These are phyloP conservation scores for Zaprionus obscuricornis DNA, from an alignment of 2,888 invertebrate genomes.

Conservation along the genomic window DNA sequence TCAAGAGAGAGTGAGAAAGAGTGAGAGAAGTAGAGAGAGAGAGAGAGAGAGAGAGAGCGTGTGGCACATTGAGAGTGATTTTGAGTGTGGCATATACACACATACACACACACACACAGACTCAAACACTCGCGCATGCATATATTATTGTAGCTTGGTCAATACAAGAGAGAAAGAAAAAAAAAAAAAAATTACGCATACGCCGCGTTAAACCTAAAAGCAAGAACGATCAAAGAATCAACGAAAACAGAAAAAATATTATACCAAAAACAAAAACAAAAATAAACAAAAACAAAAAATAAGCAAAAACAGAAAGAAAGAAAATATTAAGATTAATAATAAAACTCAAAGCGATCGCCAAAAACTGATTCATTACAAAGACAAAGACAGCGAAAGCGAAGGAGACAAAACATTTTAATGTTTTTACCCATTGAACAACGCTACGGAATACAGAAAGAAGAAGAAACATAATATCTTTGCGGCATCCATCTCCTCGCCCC, in stretches of 20 bases:
- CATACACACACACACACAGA: conserved; percentile 12
- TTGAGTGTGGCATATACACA: conserved; percentile 4
- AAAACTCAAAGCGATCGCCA: conserved; percentile 31
- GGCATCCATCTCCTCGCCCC: no score
- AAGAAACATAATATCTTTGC: no score
- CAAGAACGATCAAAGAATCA: conserved; percentile 20
- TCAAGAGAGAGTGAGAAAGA: not conserved
- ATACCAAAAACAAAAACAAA: conserved; percentile 20
- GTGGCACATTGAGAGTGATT: conserved; percentile 3
- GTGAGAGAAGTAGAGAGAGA: not conserved
- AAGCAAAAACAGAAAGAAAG: conserved; percentile 4
- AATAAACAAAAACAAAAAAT: not conserved
- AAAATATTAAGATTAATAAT: conserved; percentile 32
- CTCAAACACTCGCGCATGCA: not conserved
- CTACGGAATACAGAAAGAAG: no score
- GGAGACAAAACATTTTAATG: no score
- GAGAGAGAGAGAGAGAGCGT: conserved; percentile 22
- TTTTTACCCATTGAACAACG: no score
- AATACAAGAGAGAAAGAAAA: no score
- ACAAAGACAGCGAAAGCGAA: no score
- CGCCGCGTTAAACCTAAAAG: conserved; percentile 62
- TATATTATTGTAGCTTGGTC: conserved; percentile 48
- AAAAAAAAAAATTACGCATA: conserved; percentile 69
- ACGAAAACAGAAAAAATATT: not conserved
- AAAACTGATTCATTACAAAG: conserved; percentile 42